Percentiles rank a stretch among this genome's conserved stretches.
Evolutionary conservation across 2,888 invertebrate species (phyloP).

Genomic region (Orchesella flavescens): DNA sequence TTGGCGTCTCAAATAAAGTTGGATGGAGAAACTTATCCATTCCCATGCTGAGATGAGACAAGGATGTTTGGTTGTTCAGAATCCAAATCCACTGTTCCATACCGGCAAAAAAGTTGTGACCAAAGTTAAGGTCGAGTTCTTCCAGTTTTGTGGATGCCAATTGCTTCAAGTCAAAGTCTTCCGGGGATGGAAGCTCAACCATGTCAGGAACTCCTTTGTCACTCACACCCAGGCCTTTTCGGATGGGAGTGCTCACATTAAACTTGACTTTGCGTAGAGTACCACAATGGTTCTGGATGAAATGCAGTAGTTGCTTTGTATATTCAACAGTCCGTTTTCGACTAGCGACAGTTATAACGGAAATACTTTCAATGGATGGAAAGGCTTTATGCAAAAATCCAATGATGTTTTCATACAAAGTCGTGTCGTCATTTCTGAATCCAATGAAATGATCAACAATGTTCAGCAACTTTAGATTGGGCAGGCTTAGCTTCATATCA

Average conservation of each 20-base stretch:
- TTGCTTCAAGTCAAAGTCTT: conserved; percentile 15
- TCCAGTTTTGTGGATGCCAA: conserved; percentile 5
- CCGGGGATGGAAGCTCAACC: conserved; percentile 1
- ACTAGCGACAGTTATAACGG: conserved; percentile 8
- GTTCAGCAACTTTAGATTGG: conserved; percentile 19
- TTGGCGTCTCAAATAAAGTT: not conserved
- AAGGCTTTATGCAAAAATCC: conserved; percentile 29
- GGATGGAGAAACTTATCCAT: conserved; percentile 8
- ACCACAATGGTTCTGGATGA: conserved; percentile 24
- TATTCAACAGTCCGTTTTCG: conserved; percentile 26
- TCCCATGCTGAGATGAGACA: conserved; percentile 21
- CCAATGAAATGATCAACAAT: conserved; percentile 26
- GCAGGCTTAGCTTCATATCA: not conserved
- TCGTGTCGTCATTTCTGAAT: not conserved
- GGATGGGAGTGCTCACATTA: conserved; percentile 24
- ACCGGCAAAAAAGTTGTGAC: conserved; percentile 32
- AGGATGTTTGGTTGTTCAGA: not conserved
- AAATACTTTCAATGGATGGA: conserved; percentile 21
- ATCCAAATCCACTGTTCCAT: conserved; percentile 33
- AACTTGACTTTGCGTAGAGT: conserved; percentile 28
- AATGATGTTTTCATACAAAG: conserved; percentile 22
- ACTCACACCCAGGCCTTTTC: not conserved
- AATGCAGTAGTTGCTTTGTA: conserved; percentile 21
- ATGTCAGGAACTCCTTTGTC: not conserved
- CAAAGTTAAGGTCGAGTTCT: conserved; percentile 38